Evolutionary conservation across 2,888 invertebrate species (phyloP), one percentile per base, ranked within the genome.

Genomic region (Parnassius mnemosyne): DNA sequence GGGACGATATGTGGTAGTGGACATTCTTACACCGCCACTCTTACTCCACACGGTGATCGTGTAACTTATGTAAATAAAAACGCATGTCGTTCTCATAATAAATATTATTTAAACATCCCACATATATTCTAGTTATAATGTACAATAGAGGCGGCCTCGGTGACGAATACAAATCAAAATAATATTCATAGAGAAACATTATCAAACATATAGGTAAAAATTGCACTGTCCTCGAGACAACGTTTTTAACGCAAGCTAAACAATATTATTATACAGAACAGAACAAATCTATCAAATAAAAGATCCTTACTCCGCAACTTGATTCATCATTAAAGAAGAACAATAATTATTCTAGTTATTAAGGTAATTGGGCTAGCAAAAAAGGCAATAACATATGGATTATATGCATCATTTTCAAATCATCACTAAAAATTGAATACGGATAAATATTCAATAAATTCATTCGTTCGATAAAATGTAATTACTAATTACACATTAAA

Each of bases 91-190:
- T 85, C 85, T 84, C 87, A 66, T 78, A 78, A 84, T 88, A 90
- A 90, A 90, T 90, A 90, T 90, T 88, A 90, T 90, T 89, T 87
- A 82, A 90, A 87, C 75, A 83, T 77, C 80, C 73, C 76, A 74
- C 76, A 64, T 65, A 71, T 73, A 81, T 76, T 82, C 80, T 80
- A 81, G 73, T 71, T 74, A n/a, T n/a, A 79, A 80, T 78, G 74
- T 84, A 84, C 81, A 84, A 68, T 64, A 60, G 69, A 71, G 72
- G 68, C 74, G 80, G 78, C 76, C 74, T 70, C 70, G 67, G 70
- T 69, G 70, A 76, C 77, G 71, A 75, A 77, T 74, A 77, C 70
- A 71, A 72, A 79, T 82, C 75, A 83, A 90, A 90, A 90, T 89
- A 89, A 90, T 89, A 90, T 89, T 90, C 87, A 89, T 84, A 87